Percentiles rank a stretch among this genome's conserved stretches.
Evolutionary conservation across 1,140 invertebrate species (phyloP).

Genomic region (Sminthurides bifidus): DNA sequence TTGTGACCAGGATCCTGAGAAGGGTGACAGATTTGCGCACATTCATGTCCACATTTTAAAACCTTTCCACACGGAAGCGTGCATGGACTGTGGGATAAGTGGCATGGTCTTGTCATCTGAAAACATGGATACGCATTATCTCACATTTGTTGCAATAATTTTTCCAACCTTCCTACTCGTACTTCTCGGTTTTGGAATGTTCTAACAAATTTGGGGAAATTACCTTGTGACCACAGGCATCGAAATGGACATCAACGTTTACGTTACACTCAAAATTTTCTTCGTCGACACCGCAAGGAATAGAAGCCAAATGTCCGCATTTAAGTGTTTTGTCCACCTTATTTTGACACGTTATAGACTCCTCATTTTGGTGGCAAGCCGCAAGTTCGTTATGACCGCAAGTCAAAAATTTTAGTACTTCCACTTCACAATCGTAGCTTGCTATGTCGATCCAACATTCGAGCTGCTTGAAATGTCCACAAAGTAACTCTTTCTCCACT

Average conservation of each 20-base stretch:
- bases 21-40: constrained; percentile 20
- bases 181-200: not conserved
- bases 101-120: constrained; percentile 14
- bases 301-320: not conserved
- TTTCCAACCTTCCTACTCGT: not conserved
- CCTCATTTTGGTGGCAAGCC: not conserved
- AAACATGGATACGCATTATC: no score
- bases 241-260: not conserved
- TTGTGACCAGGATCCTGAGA: constrained; percentile 20
- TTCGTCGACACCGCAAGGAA: not conserved
- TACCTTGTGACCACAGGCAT: not conserved
- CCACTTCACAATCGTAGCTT: not conserved
- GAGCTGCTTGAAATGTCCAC: constrained; percentile 17
- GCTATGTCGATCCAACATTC: constrained; percentile 7
- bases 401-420: constrained; percentile 1
- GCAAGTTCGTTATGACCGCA: constrained; percentile 10
- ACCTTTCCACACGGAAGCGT: constrained; percentile 7
- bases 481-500: constrained; percentile 18
- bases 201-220: not conserved
- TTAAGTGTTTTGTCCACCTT: not conserved
- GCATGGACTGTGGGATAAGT: constrained; percentile 7
- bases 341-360: constrained; percentile 1
- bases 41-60: constrained; percentile 28
- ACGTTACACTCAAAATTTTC: not conserved
- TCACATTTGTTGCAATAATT: no score